Evolutionary conservation across 35 echinoderm and acorn worm genomes (phyloP).

Genomic region (Apostichopus californicus): DNA sequence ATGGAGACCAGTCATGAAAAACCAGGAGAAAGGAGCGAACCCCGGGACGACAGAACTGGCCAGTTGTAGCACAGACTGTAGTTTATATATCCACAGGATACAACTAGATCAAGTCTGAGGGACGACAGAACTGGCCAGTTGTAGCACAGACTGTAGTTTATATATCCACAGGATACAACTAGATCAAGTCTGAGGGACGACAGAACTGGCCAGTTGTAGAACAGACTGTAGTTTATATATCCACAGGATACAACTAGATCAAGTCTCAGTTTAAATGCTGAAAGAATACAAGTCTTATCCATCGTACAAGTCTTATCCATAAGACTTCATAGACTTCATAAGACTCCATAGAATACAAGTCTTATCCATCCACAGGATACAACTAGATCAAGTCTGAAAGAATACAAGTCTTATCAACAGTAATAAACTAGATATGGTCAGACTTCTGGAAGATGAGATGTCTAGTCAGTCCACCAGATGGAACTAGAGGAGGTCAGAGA

Average conservation of each 20-base stretch:
- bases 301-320: background rate
- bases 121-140: constrained; percentile 62
- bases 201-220: constrained; percentile 76
- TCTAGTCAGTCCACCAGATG: too few species aligned
- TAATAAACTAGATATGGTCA: background rate
- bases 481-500: too few species aligned
- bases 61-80: constrained; percentile 81
- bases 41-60: constrained; percentile 19
- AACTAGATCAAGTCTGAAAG: background rate
- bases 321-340: too few species aligned
- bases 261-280: background rate
- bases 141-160: constrained; percentile 75
- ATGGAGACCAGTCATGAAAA: constrained; percentile 61
- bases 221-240: constrained; percentile 70
- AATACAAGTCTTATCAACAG: constrained; percentile 42
- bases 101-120: background rate
- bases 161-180: constrained; percentile 42
- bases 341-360: too few species aligned
- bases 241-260: background rate
- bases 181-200: background rate
- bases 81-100: constrained; percentile 60
- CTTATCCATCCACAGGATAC: too few species aligned
- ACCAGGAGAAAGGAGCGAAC: background rate
- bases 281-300: constrained; percentile 38
- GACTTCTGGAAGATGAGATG: too few species aligned